These are phyloP conservation scores for Bubo scandiacus DNA, from an alignment of 2,113 vertebrate genomes.

Conservation along the genomic window DNA sequence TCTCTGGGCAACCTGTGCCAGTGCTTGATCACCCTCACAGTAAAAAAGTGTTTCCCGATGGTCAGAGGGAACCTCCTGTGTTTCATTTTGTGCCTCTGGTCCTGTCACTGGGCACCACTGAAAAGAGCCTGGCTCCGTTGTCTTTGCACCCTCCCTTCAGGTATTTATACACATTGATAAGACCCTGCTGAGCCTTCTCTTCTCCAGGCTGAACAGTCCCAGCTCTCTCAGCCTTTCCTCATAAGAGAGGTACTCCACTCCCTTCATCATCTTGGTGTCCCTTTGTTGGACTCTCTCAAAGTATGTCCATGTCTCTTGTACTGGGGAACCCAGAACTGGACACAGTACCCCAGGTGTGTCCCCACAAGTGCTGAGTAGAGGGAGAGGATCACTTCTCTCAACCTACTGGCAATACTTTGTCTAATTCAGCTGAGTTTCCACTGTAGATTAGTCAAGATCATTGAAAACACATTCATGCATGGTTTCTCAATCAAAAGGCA, in stretches of 20 bases:
- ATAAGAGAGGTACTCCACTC: not conserved
- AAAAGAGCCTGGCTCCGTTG: no score
- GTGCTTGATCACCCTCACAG: no score
- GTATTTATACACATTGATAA: not conserved
- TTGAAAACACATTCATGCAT: not conserved
- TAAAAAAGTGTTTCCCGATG: no score
- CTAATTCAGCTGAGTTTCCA: not conserved
- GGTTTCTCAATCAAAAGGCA: not conserved
- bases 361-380: not conserved
- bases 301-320: no score
- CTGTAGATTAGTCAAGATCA: not conserved
- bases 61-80: no score
- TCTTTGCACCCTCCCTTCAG: not conserved
- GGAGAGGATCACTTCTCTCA: not conserved
- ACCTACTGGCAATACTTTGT: not conserved
- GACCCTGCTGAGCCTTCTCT: not conserved
- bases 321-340: not conserved
- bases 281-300: not conserved
- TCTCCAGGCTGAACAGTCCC: not conserved
- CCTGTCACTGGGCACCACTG: no score
- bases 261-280: not conserved
- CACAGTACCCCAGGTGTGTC: not conserved
- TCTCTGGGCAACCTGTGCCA: no score
- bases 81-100: no score
- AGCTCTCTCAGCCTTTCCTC: not conserved